Conservation (phyloP, 2,888 invertebrate genomes). For the Augiades crinisus region DNA sequence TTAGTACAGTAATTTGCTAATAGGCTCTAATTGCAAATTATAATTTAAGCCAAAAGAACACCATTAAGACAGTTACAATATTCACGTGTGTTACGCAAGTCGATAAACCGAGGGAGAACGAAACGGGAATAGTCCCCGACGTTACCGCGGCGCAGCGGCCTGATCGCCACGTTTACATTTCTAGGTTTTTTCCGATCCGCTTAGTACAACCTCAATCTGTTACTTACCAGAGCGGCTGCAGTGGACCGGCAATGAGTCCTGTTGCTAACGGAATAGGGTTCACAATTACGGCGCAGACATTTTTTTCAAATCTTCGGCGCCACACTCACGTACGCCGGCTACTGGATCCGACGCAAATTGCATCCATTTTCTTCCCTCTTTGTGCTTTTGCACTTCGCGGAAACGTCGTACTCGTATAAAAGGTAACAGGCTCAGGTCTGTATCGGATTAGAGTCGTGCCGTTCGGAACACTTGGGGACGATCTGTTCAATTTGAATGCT, state of each 20-base stretch:
- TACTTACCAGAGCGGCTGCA: background rate
- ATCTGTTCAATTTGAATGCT: slow-evolving; percentile 3
- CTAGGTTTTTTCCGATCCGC: background rate
- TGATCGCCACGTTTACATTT: slow-evolving; percentile 6
- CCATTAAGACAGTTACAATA: too few species aligned
- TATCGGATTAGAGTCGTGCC: slow-evolving; percentile 8
- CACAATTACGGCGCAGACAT: background rate
- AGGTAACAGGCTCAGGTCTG: slow-evolving; percentile 16
- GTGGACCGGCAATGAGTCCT: background rate
- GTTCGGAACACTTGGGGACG: background rate
- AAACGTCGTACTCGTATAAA: slow-evolving; percentile 15
- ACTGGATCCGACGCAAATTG: slow-evolving; percentile 36
- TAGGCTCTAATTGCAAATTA: too few species aligned
- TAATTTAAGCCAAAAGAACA: too few species aligned
- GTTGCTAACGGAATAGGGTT: background rate
- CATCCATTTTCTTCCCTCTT: slow-evolving; percentile 39
- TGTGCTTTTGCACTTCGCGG: slow-evolving; percentile 29
- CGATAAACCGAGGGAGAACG: background rate
- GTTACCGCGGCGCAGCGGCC: background rate
- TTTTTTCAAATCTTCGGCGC: background rate
- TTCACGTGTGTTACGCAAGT: background rate
- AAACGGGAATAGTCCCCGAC: background rate
- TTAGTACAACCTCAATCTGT: slow-evolving; percentile 2
- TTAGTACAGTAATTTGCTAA: too few species aligned
- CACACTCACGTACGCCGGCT: background rate